Evolutionary conservation across 2,797 vertebrate species (phyloP).

Genomic region (Acanthurus lineatus): DNA sequence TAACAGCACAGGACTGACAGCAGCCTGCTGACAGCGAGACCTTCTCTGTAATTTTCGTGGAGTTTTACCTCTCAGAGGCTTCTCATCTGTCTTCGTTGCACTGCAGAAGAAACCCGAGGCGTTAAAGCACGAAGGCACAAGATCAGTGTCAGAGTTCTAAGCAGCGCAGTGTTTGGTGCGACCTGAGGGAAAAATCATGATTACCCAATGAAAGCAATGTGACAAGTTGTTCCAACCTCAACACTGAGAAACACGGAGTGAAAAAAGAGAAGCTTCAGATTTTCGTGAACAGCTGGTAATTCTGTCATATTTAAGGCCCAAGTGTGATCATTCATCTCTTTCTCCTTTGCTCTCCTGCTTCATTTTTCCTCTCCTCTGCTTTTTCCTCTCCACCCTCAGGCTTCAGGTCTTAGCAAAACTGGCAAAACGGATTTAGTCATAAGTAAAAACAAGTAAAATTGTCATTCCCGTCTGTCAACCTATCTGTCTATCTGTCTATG

Average conservation of each 20-base stretch:
- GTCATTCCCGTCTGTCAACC: not conserved
- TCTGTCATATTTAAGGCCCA: slow-evolving; percentile 37
- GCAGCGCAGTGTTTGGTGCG: slow-evolving; percentile 13
- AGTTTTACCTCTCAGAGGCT: slow-evolving; percentile 49
- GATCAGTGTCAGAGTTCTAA: slow-evolving; percentile 41
- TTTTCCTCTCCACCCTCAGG: slow-evolving; percentile 35
- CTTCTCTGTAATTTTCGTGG: slow-evolving; percentile 50
- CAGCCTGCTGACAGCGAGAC: slow-evolving; percentile 38
- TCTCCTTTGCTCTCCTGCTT: slow-evolving; percentile 28
- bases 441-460: slow-evolving; percentile 13
- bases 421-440: slow-evolving; percentile 42
- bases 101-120: slow-evolving; percentile 39
- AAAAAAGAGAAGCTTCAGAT: slow-evolving; percentile 10
- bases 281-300: slow-evolving; percentile 50
- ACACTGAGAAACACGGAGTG: slow-evolving; percentile 9
- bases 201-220: slow-evolving; percentile 50
- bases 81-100: slow-evolving; percentile 50
- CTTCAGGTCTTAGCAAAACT: slow-evolving; percentile 28
- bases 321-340: slow-evolving; percentile 41
- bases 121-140: slow-evolving; percentile 23
- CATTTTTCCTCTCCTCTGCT: slow-evolving; percentile 24
- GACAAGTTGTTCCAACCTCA: slow-evolving; percentile 41
- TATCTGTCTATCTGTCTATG: not conserved
- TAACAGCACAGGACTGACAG: slow-evolving; percentile 43
- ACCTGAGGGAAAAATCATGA: slow-evolving; percentile 36